These are phyloP conservation scores for Hirtodrosophila histrioides DNA, from an alignment of 2,888 invertebrate species.

Conservation along the genomic window DNA sequence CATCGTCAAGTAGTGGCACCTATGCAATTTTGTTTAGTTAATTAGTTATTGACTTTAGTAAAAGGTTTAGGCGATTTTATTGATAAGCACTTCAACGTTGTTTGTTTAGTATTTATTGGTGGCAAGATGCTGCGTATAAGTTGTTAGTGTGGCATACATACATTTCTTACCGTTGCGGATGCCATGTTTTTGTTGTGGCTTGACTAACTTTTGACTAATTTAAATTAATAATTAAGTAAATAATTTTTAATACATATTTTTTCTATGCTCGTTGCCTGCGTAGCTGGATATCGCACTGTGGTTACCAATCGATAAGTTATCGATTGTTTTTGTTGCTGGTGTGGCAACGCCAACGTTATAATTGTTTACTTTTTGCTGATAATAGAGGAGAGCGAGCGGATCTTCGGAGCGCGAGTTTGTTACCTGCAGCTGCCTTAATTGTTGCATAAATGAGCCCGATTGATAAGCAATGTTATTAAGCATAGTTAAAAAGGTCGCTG, in stretches of 20 bases:
- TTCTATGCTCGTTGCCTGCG: constrained; percentile 55
- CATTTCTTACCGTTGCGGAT: constrained; percentile 85
- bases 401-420: constrained; percentile 8
- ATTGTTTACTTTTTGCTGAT: constrained; percentile 63
- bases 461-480: constrained; percentile 37
- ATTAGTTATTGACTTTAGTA: constrained; percentile 13
- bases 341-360: constrained; percentile 47
- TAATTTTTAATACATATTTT: constrained; percentile 60
- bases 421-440: constrained; percentile 3
- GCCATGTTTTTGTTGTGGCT: constrained; percentile 69
- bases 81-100: constrained; percentile 23
- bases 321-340: constrained; percentile 21
- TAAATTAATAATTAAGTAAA: constrained; percentile 15
- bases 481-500: background rate
- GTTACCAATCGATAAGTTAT: constrained; percentile 32
- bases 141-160: constrained; percentile 82
- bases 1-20: constrained; percentile 94
- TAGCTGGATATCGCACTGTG: constrained; percentile 50
- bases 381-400: constrained; percentile 29
- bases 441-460: constrained; percentile 21
- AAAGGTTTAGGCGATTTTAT: constrained; percentile 5
- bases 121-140: constrained; percentile 40
- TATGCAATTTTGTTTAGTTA: constrained; percentile 84
- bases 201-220: constrained; percentile 40
- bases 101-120: constrained; percentile 33